Evolutionary conservation across 2,888 invertebrate species (phyloP).

Genomic region (Bimastos eiseni): DNA sequence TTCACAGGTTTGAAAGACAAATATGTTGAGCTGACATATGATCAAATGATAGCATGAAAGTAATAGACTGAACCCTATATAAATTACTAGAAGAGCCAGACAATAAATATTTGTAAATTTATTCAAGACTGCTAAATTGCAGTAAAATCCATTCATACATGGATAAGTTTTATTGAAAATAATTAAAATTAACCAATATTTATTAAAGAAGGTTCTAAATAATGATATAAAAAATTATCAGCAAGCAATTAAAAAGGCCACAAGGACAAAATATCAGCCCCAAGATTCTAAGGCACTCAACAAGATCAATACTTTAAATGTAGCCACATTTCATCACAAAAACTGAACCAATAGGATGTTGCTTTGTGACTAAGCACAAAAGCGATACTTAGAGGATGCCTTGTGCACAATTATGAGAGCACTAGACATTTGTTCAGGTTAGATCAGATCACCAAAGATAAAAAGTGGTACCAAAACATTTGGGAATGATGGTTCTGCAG

Average conservation of each 20-base stretch:
- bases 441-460: not conserved
- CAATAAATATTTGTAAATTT: not conserved
- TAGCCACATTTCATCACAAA: not conserved
- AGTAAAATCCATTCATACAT: not conserved
- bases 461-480: not conserved
- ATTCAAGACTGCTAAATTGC: not conserved
- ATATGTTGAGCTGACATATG: not conserved
- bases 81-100: not conserved
- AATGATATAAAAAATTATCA: not conserved
- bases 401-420: not conserved
- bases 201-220: not conserved
- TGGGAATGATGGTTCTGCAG: not conserved
- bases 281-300: not conserved
- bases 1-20: not conserved
- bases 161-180: not conserved
- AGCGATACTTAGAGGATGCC: not conserved
- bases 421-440: not conserved
- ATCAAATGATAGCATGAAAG: not conserved
- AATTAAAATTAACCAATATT: not conserved
- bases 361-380: too few relatives aligned
- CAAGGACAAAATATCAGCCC: not conserved
- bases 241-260: not conserved
- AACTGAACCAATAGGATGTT: not conserved
- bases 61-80: too few relatives aligned
- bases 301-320: not conserved